Percentiles rank a stretch among this genome's conserved stretches.
Evolutionary conservation across 1,140 invertebrate species (phyloP).

Genomic region (Druon quercuslanigerum): DNA sequence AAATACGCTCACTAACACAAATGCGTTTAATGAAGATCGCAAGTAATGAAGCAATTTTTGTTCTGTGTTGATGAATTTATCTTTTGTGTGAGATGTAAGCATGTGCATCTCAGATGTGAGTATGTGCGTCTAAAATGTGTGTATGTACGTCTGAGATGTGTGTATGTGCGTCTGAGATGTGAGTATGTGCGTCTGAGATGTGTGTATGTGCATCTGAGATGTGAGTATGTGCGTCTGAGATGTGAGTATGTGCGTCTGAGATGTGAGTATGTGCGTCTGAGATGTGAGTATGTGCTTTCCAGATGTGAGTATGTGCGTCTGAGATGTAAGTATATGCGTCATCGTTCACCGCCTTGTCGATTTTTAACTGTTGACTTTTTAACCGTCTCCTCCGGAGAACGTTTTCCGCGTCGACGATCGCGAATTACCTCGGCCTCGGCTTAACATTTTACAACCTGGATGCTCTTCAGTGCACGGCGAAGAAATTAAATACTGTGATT

Average conservation of each 20-base stretch:
- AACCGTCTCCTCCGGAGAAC: neutral
- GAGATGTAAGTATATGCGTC: neutral
- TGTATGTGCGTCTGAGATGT: too few relatives aligned
- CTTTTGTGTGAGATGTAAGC: neutral
- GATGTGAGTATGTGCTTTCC: too few relatives aligned
- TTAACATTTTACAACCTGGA: neutral
- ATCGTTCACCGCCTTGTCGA: conserved; percentile 33
- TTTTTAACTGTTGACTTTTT: conserved; percentile 34
- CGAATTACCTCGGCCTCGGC: neutral
- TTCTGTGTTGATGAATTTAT: neutral
- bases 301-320: too few relatives aligned
- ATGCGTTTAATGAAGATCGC: neutral
- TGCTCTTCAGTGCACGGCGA: neutral
- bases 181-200: too few relatives aligned
- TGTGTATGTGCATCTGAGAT: too few relatives aligned
- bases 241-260: too few relatives aligned
- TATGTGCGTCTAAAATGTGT: too few relatives aligned
- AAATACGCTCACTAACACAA: conserved; percentile 34
- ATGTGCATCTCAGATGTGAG: neutral
- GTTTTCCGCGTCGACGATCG: conserved; percentile 19
- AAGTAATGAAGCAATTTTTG: neutral
- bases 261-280: too few relatives aligned
- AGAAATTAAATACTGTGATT: neutral
- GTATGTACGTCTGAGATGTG: too few relatives aligned
- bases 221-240: too few relatives aligned